phyloP scores from a whole-genome alignment of 2,797 vertebrate genomes.

The Picus viridis region DNA sequence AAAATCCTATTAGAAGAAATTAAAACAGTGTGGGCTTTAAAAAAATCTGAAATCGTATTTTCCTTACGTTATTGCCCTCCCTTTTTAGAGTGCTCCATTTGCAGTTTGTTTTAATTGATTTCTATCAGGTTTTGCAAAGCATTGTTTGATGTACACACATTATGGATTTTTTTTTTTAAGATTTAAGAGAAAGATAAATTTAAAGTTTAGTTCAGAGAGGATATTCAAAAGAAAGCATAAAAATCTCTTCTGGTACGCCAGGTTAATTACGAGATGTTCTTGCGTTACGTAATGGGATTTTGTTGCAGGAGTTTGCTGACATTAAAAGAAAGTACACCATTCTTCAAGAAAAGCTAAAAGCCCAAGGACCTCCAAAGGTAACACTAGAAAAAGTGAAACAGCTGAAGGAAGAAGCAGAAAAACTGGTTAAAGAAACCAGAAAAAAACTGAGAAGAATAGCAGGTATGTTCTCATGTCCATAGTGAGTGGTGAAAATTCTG shows the following conservation, averaged over 20 bases:
- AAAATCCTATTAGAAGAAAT: background rate
- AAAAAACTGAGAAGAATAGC: slow-evolving; percentile 82
- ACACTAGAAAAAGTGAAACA: slow-evolving; percentile 76
- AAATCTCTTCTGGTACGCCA: background rate
- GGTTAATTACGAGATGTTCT: background rate
- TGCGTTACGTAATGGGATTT: background rate
- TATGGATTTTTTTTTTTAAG: background rate
- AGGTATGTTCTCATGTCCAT: slow-evolving; percentile 73
- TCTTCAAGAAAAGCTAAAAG: slow-evolving; percentile 76
- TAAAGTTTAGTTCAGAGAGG: background rate
- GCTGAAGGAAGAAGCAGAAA: slow-evolving; percentile 78
- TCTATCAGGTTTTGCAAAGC: background rate
- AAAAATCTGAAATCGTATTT: background rate
- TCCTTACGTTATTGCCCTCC: background rate
- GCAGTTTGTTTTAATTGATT: background rate
- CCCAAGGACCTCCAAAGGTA: slow-evolving; percentile 46
- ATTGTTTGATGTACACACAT: background rate
- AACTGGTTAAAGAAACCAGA: slow-evolving; percentile 77
- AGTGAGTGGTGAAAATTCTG: background rate
- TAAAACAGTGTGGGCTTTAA: background rate
- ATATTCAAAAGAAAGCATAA: background rate
- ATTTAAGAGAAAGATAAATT: background rate
- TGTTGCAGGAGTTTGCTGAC: slow-evolving; percentile 79
- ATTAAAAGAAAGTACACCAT: slow-evolving; percentile 74
- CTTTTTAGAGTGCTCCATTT: background rate